Conservation (phyloP, 2,888 invertebrate species). For the Bimastos eiseni region DNA sequence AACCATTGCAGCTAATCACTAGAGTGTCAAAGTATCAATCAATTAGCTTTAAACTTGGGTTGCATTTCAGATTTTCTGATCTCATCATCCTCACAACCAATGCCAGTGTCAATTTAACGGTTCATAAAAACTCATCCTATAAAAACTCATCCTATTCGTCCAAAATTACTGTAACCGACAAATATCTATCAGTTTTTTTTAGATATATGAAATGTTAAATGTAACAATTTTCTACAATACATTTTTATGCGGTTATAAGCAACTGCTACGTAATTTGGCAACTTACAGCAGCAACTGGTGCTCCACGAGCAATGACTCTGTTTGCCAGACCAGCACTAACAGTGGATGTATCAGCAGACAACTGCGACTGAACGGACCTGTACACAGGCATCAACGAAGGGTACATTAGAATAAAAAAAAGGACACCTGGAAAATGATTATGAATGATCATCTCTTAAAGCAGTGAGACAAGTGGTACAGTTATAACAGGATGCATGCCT, state of each 20-base stretch:
- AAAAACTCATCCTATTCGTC: too few species aligned
- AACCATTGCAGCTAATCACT: too few species aligned
- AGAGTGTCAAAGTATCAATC: not conserved
- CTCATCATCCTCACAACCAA: not conserved
- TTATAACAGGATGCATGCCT: too few species aligned
- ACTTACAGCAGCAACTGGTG: slow-evolving; percentile 18
- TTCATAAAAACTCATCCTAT: too few species aligned
- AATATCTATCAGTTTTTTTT: too few species aligned
- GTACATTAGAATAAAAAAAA: not conserved
- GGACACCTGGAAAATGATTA: not conserved
- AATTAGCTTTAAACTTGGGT: not conserved
- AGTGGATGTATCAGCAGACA: not conserved
- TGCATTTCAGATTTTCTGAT: not conserved
- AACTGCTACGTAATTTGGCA: not conserved
- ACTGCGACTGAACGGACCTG: not conserved
- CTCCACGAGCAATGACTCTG: slow-evolving; percentile 20
- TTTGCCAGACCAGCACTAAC: not conserved
- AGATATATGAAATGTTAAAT: too few species aligned
- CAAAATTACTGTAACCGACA: not conserved
- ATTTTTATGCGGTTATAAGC: not conserved
- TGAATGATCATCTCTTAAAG: too few species aligned
- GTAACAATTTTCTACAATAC: not conserved
- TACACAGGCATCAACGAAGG: not conserved
- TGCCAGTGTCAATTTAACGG: too few species aligned
- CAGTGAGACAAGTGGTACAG: too few species aligned